These are phyloP conservation scores for Sander lucioperca DNA, from an alignment of 2,113 vertebrate genomes.

Conservation along the genomic window DNA sequence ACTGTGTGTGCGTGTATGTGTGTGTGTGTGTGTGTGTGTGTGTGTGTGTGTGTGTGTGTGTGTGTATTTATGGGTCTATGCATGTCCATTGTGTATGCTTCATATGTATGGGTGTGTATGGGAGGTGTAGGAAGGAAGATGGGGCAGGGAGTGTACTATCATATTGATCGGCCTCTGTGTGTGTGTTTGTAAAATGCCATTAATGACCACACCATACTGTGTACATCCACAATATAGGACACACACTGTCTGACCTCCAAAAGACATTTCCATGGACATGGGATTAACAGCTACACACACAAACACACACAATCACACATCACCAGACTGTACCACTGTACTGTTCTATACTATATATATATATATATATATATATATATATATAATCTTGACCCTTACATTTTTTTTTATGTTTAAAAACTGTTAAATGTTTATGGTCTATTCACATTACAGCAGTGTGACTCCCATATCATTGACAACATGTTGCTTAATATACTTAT, in stretches of 20 bases:
- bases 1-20: not conserved
- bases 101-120: not conserved
- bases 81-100: not conserved
- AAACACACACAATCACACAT: not conserved
- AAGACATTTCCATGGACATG: constrained; percentile 21
- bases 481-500: not conserved
- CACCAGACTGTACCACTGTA: too few species aligned
- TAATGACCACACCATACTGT: constrained; percentile 3
- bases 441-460: not conserved
- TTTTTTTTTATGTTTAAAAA: not conserved
- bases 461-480: not conserved
- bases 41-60: not conserved
- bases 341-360: not conserved
- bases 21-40: constrained; percentile 31
- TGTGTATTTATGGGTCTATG: not conserved
- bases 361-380: too few species aligned
- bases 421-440: too few species aligned
- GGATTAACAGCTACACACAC: not conserved
- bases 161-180: constrained; percentile 29
- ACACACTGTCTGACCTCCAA: constrained; percentile 37
- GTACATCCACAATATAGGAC: constrained; percentile 16
- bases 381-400: not conserved
- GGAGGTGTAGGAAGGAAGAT: constrained; percentile 4
- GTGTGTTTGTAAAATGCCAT: constrained; percentile 32
- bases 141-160: not conserved